phyloP scores from a whole-genome alignment of 1,140 invertebrate species.

The Anoplolepis gracilipes region DNA sequence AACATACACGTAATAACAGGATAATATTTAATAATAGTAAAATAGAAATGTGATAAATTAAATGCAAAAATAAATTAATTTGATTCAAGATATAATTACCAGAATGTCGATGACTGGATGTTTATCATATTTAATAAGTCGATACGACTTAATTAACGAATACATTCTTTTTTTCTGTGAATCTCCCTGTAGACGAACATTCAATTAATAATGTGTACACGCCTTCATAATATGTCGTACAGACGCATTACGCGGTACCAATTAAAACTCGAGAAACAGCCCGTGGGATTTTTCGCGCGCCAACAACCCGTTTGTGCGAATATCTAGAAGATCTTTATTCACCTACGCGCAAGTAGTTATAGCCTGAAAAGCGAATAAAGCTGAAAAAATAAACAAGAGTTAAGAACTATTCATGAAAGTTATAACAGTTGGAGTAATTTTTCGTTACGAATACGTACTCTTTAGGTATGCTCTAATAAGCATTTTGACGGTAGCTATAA shows the following conservation, averaged over 20 bases:
- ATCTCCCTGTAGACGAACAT: slow-evolving; percentile 15
- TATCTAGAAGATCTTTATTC: slow-evolving; percentile 39
- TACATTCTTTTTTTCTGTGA: slow-evolving; percentile 2
- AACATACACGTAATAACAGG: neutral
- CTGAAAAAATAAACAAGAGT: slow-evolving; percentile 1
- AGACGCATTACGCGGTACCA: slow-evolving; percentile 37
- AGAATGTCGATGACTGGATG: neutral
- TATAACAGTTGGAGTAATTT: slow-evolving; percentile 36
- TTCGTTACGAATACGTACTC: slow-evolving; percentile 41
- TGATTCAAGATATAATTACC: slow-evolving; percentile 1
- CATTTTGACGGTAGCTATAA: slow-evolving; percentile 37
- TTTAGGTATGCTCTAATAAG: slow-evolving; percentile 44
- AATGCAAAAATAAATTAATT: slow-evolving; percentile 10
- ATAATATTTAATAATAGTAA: neutral
- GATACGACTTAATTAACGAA: slow-evolving; percentile 8
- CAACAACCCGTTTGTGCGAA: slow-evolving; percentile 18
- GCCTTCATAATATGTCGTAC: slow-evolving; percentile 30
- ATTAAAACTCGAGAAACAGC: slow-evolving; percentile 47
- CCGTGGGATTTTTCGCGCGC: slow-evolving; percentile 20
- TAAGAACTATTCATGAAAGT: slow-evolving; percentile 32
- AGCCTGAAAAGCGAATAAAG: slow-evolving; percentile 35
- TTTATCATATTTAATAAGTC: neutral
- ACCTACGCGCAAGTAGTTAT: slow-evolving; percentile 59
- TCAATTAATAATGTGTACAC: slow-evolving; percentile 42
- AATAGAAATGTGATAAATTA: neutral